A percentile compares a stretch with the other conserved stretches of the same genome.
These are phyloP conservation scores for Anagyrus pseudococci DNA, from an alignment of 2,888 invertebrate species.

Conservation along the genomic window DNA sequence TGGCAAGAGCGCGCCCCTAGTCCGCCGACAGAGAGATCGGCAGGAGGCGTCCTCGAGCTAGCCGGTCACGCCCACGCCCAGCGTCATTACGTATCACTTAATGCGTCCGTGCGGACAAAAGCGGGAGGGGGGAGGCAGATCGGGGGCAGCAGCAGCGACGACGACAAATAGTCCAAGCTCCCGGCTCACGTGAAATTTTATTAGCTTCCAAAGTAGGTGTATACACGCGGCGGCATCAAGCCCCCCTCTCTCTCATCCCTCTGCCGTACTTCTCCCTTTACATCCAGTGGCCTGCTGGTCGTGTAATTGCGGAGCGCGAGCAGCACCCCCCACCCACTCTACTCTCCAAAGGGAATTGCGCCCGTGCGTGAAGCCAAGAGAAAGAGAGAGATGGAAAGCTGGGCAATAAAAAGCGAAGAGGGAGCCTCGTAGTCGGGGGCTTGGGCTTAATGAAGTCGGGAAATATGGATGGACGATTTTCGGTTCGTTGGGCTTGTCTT, in stretches of 20 bases:
- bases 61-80: slow-evolving; percentile 12
- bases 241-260: not conserved
- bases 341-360: not conserved
- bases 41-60: not conserved
- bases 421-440: slow-evolving; percentile 3
- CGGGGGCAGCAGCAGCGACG: slow-evolving; percentile 26
- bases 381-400: too few species aligned
- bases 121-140: too few species aligned
- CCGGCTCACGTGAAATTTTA: slow-evolving; percentile 51
- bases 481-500: slow-evolving; percentile 1
- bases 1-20: not conserved
- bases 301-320: slow-evolving; percentile 14
- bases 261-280: too few species aligned
- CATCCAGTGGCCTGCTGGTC: slow-evolving; percentile 7
- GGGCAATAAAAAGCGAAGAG: too few species aligned
- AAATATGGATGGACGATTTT: slow-evolving; percentile 11
- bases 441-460: slow-evolving; percentile 3
- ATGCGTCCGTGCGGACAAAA: slow-evolving; percentile 30
- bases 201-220: slow-evolving; percentile 44
- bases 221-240: slow-evolving; percentile 6
- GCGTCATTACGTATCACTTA: slow-evolving; percentile 51
- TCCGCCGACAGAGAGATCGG: not conserved
- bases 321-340: not conserved
- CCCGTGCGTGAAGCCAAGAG: slow-evolving; percentile 7
- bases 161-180: slow-evolving; percentile 46